Percentiles rank a stretch among this genome's conserved stretches.
Evolutionary conservation across 1,140 invertebrate genomes (phyloP).

Genomic region (Cydia strobilella): DNA sequence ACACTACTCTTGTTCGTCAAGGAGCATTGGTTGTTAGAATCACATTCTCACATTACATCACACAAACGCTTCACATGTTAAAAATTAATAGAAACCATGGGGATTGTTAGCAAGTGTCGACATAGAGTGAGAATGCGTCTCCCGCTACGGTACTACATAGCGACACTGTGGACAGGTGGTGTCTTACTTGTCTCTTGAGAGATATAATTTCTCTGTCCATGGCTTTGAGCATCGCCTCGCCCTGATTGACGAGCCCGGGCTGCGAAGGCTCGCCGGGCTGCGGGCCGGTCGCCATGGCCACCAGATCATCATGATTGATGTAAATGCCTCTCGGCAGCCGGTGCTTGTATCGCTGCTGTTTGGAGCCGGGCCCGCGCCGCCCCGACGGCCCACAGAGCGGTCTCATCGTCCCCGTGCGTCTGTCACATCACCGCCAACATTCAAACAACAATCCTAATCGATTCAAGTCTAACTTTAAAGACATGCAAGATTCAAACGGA

Average conservation of each 20-base stretch:
- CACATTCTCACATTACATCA: conserved; percentile 72
- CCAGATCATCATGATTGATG: conserved; percentile 97
- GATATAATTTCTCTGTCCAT: conserved; percentile 96
- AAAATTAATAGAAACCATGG: conserved; percentile 11
- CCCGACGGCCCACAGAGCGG: conserved; percentile 85
- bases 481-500: conserved; percentile 40
- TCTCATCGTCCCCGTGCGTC: conserved; percentile 88
- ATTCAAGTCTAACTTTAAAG: conserved; percentile 19
- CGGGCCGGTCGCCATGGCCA: conserved; percentile 88
- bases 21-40: conserved; percentile 32
- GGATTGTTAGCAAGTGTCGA: conserved; percentile 41
- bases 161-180: conserved; percentile 51
- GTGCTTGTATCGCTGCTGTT: conserved; percentile 91
- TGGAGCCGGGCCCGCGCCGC: conserved; percentile 75
- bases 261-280: conserved; percentile 76
- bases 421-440: conserved; percentile 74
- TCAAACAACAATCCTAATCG: conserved; percentile 55
- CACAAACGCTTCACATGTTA: conserved; percentile 40
- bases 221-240: conserved; percentile 91
- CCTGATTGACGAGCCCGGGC: conserved; percentile 83
- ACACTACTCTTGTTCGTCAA: conserved; percentile 1
- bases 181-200: conserved; percentile 92
- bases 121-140: conserved; percentile 64
- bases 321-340: conserved; percentile 97
- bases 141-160: conserved; percentile 53